Conservation (phyloP, 2,797 vertebrate species). For the Taeniopygia guttata region DNA sequence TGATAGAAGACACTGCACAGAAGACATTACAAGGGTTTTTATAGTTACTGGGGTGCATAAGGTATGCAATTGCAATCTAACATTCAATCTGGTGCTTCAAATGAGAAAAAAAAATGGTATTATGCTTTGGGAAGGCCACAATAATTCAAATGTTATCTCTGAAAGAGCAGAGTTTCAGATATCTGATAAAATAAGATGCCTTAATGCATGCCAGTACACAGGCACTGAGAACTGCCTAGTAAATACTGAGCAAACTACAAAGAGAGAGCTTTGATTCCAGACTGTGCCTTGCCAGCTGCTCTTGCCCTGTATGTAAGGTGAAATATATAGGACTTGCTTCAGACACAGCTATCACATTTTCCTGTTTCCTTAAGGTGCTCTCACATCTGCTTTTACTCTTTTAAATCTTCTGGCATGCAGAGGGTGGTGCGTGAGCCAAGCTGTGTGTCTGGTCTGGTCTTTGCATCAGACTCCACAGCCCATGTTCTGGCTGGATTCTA, state of each 20-base stretch:
- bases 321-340: background rate
- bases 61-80: background rate
- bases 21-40: accelerated
- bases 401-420: background rate
- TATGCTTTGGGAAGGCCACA: background rate
- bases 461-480: background rate
- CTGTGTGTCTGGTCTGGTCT: background rate
- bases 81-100: background rate
- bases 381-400: background rate
- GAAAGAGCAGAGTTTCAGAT: background rate
- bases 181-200: background rate
- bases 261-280: background rate
- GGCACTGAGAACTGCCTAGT: background rate
- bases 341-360: background rate
- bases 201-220: background rate
- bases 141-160: background rate
- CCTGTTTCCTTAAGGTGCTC: background rate
- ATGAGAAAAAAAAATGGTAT: background rate
- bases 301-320: background rate
- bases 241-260: background rate
- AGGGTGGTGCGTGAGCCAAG: background rate
- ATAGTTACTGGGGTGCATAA: background rate
- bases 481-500: background rate
- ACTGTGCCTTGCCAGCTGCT: background rate
- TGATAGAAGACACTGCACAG: background rate